Conservation (phyloP, 1,140 invertebrate species). For the Leptoteleia sp. region DNA sequence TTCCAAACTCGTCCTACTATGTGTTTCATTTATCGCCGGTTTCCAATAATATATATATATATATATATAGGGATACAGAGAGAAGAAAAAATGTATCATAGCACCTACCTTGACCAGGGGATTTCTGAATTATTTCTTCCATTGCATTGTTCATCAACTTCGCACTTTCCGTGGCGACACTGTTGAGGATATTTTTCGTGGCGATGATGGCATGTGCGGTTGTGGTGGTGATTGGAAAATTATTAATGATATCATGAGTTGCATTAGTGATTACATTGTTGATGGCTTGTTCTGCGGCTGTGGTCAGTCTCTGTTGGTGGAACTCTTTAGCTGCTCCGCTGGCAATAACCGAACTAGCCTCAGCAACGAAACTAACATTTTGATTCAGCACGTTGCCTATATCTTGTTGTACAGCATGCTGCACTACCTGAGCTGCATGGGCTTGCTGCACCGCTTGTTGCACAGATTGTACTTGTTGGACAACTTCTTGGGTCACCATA, state of each 20-base stretch:
- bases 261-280: slow-evolving; percentile 79
- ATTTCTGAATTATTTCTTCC: slow-evolving; percentile 78
- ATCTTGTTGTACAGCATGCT: slow-evolving; percentile 79
- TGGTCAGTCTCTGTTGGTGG: slow-evolving; percentile 77
- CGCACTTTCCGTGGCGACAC: slow-evolving; percentile 78
- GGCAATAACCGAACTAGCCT: slow-evolving; percentile 77
- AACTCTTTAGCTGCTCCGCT: slow-evolving; percentile 77
- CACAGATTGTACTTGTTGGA: slow-evolving; percentile 82
- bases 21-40: no score
- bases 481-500: slow-evolving; percentile 83
- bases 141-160: slow-evolving; percentile 79
- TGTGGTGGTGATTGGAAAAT: slow-evolving; percentile 77
- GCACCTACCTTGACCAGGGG: slow-evolving; percentile 72
- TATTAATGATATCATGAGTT: slow-evolving; percentile 79
- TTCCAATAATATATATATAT: no score
- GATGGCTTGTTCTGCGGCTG: slow-evolving; percentile 78
- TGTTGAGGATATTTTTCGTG: slow-evolving; percentile 79
- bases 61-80: no score
- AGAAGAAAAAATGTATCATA: no score
- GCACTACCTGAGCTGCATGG: slow-evolving; percentile 79
- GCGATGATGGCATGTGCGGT: slow-evolving; percentile 79
- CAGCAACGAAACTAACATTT: slow-evolving; percentile 77
- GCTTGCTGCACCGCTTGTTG: slow-evolving; percentile 83
- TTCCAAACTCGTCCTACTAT: no score
- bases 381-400: slow-evolving; percentile 78